A percentile compares a stretch with the other conserved stretches of the same genome.
Evolutionary conservation across 2,888 invertebrate genomes (phyloP).

Genomic region (Flabesymbios commensalis): DNA sequence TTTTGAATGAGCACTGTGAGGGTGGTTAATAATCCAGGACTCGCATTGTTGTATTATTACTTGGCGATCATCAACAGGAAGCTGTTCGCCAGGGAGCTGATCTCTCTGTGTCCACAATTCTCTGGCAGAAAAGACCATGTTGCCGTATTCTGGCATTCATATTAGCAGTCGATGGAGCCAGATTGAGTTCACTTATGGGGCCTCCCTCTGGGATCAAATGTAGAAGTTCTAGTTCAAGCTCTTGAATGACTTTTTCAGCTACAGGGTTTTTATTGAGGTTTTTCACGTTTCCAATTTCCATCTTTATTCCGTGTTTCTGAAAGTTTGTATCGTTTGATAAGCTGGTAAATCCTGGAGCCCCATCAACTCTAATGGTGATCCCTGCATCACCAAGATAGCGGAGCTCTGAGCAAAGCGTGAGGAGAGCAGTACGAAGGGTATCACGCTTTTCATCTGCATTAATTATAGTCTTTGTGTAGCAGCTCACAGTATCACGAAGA

Average conservation of each 20-base stretch:
- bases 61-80: not conserved
- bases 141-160: not conserved
- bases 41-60: not conserved
- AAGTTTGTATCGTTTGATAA: not conserved
- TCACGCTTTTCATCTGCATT: not conserved
- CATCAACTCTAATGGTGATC: not conserved
- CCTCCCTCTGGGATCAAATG: not conserved
- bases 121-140: not conserved
- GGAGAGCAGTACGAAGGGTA: not conserved
- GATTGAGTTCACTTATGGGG: not conserved
- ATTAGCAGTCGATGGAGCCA: not conserved
- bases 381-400: not conserved
- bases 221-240: not conserved
- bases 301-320: not conserved
- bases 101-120: constrained; percentile 3
- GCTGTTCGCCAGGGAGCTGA: not conserved
- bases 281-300: not conserved
- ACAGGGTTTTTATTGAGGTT: constrained; percentile 8
- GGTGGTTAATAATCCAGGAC: not conserved
- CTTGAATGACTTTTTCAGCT: not conserved
- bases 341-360: not conserved
- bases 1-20: not conserved
- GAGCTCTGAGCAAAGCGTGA: not conserved
- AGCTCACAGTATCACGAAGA: not conserved
- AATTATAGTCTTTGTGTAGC: not conserved